Evolutionary conservation across 2,888 invertebrate species (phyloP).

Genomic region (Halictus ligatus): DNA sequence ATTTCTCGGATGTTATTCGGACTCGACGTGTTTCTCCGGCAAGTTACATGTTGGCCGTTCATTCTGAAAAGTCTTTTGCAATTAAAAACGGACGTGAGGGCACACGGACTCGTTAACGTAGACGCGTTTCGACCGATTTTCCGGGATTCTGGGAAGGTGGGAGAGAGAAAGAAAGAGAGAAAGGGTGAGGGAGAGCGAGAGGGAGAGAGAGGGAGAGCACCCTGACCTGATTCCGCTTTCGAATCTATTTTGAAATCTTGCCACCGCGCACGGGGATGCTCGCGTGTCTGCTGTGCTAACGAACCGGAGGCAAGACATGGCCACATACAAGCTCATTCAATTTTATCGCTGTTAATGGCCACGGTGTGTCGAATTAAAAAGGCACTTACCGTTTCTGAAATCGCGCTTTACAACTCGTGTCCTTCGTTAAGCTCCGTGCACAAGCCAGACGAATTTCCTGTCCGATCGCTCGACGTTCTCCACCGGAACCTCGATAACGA

Average conservation of each 20-base stretch:
- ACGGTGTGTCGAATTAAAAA: slow-evolving; percentile 34
- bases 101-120: slow-evolving; percentile 24
- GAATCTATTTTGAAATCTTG: slow-evolving; percentile 48
- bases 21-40: neutral
- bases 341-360: slow-evolving; percentile 6
- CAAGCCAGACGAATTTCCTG: neutral
- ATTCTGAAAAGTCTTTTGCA: slow-evolving; percentile 39
- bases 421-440: slow-evolving; percentile 33
- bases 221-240: slow-evolving; percentile 54
- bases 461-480: neutral
- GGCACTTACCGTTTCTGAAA: slow-evolving; percentile 17
- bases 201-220: neutral
- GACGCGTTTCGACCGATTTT: slow-evolving; percentile 46
- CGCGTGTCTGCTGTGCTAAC: slow-evolving; percentile 15
- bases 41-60: slow-evolving; percentile 19
- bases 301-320: slow-evolving; percentile 7
- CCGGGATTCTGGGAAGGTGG: slow-evolving; percentile 7
- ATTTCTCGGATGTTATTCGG: neutral
- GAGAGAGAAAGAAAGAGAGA: neutral
- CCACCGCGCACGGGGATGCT: slow-evolving; percentile 16
- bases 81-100: slow-evolving; percentile 39
- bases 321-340: slow-evolving; percentile 9
- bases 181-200: neutral
- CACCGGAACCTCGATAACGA: neutral
- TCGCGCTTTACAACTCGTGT: slow-evolving; percentile 7